These are phyloP conservation scores for Peromyscus leucopus DNA, from an alignment of 2,113 vertebrate species.

Conservation along the genomic window DNA sequence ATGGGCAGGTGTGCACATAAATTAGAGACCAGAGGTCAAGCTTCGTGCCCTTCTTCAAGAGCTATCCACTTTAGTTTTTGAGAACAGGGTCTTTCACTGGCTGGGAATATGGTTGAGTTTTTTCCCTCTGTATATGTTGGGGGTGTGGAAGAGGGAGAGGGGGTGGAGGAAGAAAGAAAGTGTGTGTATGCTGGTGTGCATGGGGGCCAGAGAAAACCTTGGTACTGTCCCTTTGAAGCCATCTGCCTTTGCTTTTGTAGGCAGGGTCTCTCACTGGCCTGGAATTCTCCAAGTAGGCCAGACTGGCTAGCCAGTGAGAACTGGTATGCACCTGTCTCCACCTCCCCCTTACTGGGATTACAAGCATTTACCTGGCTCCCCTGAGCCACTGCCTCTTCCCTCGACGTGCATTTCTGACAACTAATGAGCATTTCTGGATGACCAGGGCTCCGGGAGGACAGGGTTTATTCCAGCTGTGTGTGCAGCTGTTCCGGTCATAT, in stretches of 20 bases:
- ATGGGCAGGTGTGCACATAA: neutral
- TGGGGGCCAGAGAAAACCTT: neutral
- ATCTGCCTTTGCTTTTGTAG: neutral
- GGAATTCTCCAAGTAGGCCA: neutral
- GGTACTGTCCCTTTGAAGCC: neutral
- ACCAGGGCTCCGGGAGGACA: neutral
- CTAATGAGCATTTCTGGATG: neutral
- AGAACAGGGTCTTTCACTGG: neutral
- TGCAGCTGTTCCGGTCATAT: neutral
- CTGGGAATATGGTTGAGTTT: neutral
- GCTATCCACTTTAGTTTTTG: neutral
- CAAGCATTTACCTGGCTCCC: neutral
- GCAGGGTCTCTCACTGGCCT: neutral
- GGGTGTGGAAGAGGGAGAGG: fast-evolving
- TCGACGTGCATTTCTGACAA: no score
- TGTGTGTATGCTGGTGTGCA: neutral
- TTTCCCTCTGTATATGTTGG: neutral
- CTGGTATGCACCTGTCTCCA: neutral
- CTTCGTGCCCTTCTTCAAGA: neutral
- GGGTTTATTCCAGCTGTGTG: neutral
- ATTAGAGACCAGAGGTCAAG: neutral
- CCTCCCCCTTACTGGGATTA: neutral
- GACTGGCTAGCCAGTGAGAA: neutral
- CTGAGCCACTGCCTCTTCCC: neutral
- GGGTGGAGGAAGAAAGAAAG: neutral